Conservation (phyloP, 2,888 invertebrate genomes). For the Cacoxenus indagator region DNA sequence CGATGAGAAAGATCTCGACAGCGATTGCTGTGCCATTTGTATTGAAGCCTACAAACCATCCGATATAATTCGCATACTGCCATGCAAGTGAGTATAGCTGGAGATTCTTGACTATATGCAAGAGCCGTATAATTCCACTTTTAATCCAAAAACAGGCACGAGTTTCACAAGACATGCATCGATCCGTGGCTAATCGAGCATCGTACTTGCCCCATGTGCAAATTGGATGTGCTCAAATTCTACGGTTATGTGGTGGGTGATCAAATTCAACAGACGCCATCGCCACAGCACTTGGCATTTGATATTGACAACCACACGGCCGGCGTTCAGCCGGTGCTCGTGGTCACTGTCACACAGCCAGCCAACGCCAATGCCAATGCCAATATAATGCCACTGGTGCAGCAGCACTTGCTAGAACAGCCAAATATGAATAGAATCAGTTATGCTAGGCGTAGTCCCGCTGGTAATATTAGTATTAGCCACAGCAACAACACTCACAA, state of each 20-base stretch:
- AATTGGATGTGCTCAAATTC: conserved; percentile 93
- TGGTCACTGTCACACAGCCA: conserved; percentile 54
- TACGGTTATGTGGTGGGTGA: conserved; percentile 88
- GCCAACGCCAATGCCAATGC: conserved; percentile 28
- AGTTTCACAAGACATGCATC: conserved; percentile 95
- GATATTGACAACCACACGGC: not conserved
- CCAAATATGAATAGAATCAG: conserved; percentile 52
- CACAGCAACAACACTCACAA: conserved; percentile 37
- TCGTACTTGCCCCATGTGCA: conserved; percentile 97
- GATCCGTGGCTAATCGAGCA: conserved; percentile 97
- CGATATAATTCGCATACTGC: conserved; percentile 88
- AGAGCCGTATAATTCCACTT: not conserved
- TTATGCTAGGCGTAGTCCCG: conserved; percentile 48
- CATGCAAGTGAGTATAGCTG: conserved; percentile 83
- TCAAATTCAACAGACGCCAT: conserved; percentile 66
- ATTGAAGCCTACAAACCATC: conserved; percentile 92
- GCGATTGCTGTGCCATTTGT: conserved; percentile 95
- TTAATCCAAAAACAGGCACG: conserved; percentile 77
- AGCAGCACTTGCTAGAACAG: conserved; percentile 27
- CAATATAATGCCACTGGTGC: conserved; percentile 31
- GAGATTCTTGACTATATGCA: not conserved
- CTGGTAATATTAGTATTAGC: conserved; percentile 44
- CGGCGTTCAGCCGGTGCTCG: conserved; percentile 51
- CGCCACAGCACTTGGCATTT: conserved; percentile 56
- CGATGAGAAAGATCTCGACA: conserved; percentile 89